Evolutionary conservation across 2,888 invertebrate genomes (phyloP).

Genomic region (Caenorhabditis japonica): DNA sequence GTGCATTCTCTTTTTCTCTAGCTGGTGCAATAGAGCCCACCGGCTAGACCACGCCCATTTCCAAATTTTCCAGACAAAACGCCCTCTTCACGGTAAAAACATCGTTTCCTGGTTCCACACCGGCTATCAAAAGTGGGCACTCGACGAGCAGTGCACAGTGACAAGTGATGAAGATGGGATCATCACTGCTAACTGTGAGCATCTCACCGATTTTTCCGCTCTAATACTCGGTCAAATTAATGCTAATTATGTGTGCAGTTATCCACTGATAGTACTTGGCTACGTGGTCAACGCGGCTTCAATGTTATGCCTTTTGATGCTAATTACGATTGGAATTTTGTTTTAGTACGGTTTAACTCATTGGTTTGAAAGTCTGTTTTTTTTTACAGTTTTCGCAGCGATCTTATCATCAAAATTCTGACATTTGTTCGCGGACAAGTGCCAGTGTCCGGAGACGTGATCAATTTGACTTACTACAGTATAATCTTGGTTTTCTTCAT

Average conservation of each 20-base stretch:
- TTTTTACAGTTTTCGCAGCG: constrained; percentile 16
- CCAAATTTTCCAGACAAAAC: constrained; percentile 48
- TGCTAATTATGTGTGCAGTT: constrained; percentile 52
- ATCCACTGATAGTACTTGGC: constrained; percentile 35
- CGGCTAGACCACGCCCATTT: no score
- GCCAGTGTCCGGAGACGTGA: constrained; percentile 8
- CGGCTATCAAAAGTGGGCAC: constrained; percentile 41
- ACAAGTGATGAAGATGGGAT: constrained; percentile 35
- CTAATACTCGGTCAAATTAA: constrained; percentile 33
- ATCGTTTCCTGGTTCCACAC: constrained; percentile 60
- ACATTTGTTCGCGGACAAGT: constrained; percentile 24
- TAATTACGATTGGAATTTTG: constrained; percentile 16
- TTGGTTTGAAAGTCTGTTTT: background rate
- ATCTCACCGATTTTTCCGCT: constrained; percentile 69
- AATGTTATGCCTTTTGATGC: constrained; percentile 38
- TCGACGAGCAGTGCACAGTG: constrained; percentile 44
- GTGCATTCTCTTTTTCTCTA: no score
- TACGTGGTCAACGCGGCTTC: constrained; percentile 48
- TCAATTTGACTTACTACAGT: constrained; percentile 23
- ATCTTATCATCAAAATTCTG: background rate
- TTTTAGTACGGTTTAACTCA: constrained; percentile 31
- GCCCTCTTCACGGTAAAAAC: constrained; percentile 55
- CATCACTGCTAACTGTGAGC: constrained; percentile 58
- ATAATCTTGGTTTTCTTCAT: constrained; percentile 35
- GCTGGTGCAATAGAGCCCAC: no score